Conservation (phyloP, 2,888 invertebrate species). For the Ctena decussata region DNA sequence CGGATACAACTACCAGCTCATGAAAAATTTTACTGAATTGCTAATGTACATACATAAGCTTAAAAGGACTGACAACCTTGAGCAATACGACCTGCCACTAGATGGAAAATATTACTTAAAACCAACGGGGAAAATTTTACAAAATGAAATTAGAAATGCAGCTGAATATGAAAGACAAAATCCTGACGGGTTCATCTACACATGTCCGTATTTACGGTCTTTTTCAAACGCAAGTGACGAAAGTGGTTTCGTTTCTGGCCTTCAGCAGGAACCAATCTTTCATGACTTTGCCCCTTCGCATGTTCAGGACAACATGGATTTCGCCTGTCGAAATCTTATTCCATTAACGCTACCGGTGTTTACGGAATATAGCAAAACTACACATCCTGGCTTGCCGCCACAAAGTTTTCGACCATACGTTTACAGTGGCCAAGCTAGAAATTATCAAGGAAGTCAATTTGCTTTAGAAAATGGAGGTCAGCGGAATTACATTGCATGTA, state of each 20-base stretch:
- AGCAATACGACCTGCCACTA: slow-evolving; percentile 51
- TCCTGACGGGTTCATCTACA: slow-evolving; percentile 37
- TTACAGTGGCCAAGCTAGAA: not conserved
- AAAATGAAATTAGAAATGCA: slow-evolving; percentile 36
- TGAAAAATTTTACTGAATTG: slow-evolving; percentile 64
- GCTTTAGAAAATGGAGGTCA: no score
- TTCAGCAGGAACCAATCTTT: not conserved
- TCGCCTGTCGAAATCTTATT: slow-evolving; percentile 9
- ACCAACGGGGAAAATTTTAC: slow-evolving; percentile 44
- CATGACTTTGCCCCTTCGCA: not conserved
- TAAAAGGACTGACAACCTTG: slow-evolving; percentile 51
- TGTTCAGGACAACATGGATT: slow-evolving; percentile 4
- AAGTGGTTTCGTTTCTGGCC: slow-evolving; percentile 57
- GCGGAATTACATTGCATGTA: not conserved
- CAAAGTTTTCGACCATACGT: slow-evolving; percentile 1
- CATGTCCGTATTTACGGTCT: slow-evolving; percentile 21
- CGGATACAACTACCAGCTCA: slow-evolving; percentile 59
- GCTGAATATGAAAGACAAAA: slow-evolving; percentile 39
- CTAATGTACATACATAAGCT: slow-evolving; percentile 61
- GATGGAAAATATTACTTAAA: slow-evolving; percentile 45
- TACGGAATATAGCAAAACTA: not conserved
- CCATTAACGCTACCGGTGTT: slow-evolving; percentile 36
- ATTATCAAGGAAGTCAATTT: no score
- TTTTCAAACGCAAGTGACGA: slow-evolving; percentile 46
- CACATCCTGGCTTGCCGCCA: not conserved